These are phyloP conservation scores for Yasuhikotakia modesta DNA, from an alignment of 2,797 vertebrate species.

Conservation along the genomic window DNA sequence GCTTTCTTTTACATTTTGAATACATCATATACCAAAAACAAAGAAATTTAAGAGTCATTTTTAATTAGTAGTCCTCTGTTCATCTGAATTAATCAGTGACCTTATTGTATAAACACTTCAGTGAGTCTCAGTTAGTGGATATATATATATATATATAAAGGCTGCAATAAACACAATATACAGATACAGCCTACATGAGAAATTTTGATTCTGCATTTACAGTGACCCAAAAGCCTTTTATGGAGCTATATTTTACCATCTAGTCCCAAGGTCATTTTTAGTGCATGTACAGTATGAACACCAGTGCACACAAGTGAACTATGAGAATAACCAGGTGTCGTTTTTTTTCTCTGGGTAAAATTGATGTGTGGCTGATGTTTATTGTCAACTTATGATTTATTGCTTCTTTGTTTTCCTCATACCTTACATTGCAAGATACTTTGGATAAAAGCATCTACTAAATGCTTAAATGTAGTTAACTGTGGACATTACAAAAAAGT, in stretches of 20 bases:
- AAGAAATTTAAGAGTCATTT: constrained; percentile 41
- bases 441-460: no score
- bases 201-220: neutral
- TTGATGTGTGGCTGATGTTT: no score
- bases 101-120: constrained; percentile 30
- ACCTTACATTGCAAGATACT: no score
- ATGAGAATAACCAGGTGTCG: neutral
- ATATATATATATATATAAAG: neutral
- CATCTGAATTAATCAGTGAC: constrained; percentile 47
- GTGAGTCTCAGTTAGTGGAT: neutral
- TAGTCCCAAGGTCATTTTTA: neutral
- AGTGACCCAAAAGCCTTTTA: neutral
- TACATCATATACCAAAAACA: constrained; percentile 6
- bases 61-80: constrained; percentile 9
- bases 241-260: neutral
- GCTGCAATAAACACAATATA: neutral
- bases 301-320: neutral
- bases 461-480: no score
- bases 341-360: neutral
- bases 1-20: neutral
- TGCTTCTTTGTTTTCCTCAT: no score
- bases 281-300: neutral
- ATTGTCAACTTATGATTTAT: no score
- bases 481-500: no score
- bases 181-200: neutral